Evolutionary conservation across 2,797 vertebrate species (phyloP).

Genomic region (Sebastes taczanowskii): DNA sequence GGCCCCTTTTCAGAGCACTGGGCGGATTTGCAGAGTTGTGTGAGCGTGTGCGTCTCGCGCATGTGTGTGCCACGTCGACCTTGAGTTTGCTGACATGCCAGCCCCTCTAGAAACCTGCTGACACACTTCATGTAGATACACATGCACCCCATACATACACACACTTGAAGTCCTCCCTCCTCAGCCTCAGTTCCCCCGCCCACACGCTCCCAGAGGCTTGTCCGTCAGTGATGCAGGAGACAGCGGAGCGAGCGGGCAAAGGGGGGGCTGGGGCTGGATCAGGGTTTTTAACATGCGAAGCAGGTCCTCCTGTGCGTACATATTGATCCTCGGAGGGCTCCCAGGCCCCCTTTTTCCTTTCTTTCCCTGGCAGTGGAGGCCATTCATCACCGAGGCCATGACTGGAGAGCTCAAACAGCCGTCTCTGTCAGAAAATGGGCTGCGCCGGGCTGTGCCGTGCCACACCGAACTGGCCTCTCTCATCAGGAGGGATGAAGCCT

Average conservation of each 20-base stretch:
- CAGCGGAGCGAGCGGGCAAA: constrained; percentile 42
- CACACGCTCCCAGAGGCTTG: constrained; percentile 67
- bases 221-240: constrained; percentile 73
- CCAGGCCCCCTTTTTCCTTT: constrained; percentile 73
- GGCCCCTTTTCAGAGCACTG: constrained; percentile 61
- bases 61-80: constrained; percentile 63
- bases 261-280: constrained; percentile 46
- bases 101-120: constrained; percentile 77
- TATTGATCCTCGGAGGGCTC: constrained; percentile 83
- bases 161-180: constrained; percentile 48
- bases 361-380: constrained; percentile 75
- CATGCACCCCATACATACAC: constrained; percentile 42
- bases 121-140: constrained; percentile 73
- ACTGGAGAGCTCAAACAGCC: constrained; percentile 79
- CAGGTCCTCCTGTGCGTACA: constrained; percentile 74
- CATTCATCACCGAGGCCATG: constrained; percentile 81
- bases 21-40: constrained; percentile 54
- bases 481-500: constrained; percentile 61
- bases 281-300: constrained; percentile 81
- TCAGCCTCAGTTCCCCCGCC: constrained; percentile 49
- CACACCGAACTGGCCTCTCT: constrained; percentile 54
- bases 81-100: constrained; percentile 81
- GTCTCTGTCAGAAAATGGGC: constrained; percentile 73
- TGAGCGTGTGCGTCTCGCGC: constrained; percentile 12
- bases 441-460: constrained; percentile 39